Base-by-base conservation (phyloP, 92 coral and sea anemone genomes). In the Heliopora coerulea region DNA sequence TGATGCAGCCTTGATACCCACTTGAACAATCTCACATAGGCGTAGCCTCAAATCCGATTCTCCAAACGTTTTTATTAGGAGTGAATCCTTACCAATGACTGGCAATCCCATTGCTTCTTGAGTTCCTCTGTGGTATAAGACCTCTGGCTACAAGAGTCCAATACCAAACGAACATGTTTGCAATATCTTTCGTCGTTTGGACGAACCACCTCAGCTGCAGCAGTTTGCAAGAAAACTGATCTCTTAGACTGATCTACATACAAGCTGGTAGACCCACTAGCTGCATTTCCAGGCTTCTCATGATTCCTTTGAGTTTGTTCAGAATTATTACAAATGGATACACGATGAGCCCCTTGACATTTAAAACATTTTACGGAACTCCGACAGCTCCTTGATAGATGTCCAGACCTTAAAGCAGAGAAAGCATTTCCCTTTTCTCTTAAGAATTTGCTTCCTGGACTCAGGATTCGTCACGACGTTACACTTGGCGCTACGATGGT, bases 61-160 rank as follows among this genome's bases (percentile, higher is more conserved):
- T 30, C 80, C 80, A 59, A 60, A 59, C 10, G 80, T 74, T 29
- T 74, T 74, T 20, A 58, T 67, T 20, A 50, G 19, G 37, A 78
- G 15, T 27, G 52, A 27, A 12, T 78, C 78, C 19, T 29, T 46
- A n/a, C 76, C 60, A 49, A 54, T 34, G 40, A 49, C 65, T 0
- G 78, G 50, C 37, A 73, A 20, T 8, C 74, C 44, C 41, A 50
- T 17, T 50, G 6, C 4, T 50, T 50, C 58, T 50, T 50, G 58
- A 50, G 58, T 3, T 17, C 17, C 7, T 23, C 26, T 17, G 58
- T 17, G 20, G 17, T 50, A n/a, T 50, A 50, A 17, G 58, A 50
- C 5, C 58, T 17, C 26, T 50, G 58, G n/a, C 58, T 50, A n/a
- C 58, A 17, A 3, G 58, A 50, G 17, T 50, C 58, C 3, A 50